Percentiles rank a stretch among this genome's conserved stretches.
phyloP scores from a whole-genome alignment of 2,888 invertebrate species.

The Lycophotia porphyrea region DNA sequence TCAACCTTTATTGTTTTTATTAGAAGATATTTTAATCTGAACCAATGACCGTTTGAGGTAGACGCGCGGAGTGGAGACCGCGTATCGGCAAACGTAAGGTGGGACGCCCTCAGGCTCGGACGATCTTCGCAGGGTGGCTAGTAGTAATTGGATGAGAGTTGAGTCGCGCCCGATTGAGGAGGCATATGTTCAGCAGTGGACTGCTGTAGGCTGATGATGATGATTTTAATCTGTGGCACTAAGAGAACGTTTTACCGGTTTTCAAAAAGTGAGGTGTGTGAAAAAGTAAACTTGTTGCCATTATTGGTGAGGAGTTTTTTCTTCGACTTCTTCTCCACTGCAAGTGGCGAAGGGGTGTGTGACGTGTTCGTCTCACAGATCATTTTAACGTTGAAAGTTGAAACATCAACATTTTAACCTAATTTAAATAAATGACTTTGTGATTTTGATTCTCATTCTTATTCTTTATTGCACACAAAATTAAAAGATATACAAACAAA shows the following conservation, averaged over 20 bases:
- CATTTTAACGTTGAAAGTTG: neutral
- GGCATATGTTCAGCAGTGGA: too few species aligned
- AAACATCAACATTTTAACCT: neutral
- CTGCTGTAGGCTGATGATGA: too few species aligned
- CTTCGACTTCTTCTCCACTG: neutral
- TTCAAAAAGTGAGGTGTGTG: neutral
- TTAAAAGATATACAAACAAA: too few species aligned
- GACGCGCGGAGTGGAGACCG: too few species aligned
- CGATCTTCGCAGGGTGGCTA: too few species aligned
- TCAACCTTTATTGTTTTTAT: slow-evolving; percentile 47
- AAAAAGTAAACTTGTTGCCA: neutral
- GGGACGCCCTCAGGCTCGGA: too few species aligned
- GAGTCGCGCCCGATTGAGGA: too few species aligned
- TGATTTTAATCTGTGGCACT: neutral
- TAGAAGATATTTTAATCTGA: neutral
- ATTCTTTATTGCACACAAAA: too few species aligned
- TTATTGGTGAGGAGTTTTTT: neutral
- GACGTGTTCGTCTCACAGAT: neutral
- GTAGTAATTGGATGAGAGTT: too few species aligned
- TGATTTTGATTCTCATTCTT: too few species aligned
- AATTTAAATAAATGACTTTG: neutral
- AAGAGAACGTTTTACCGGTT: neutral
- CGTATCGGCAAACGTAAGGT: too few species aligned
- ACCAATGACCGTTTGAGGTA: too few species aligned
- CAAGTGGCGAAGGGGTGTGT: neutral